A percentile compares a stretch with the other conserved stretches of the same genome.
Conservation (phyloP, 2,113 vertebrate genomes). For the Apus apus region DNA sequence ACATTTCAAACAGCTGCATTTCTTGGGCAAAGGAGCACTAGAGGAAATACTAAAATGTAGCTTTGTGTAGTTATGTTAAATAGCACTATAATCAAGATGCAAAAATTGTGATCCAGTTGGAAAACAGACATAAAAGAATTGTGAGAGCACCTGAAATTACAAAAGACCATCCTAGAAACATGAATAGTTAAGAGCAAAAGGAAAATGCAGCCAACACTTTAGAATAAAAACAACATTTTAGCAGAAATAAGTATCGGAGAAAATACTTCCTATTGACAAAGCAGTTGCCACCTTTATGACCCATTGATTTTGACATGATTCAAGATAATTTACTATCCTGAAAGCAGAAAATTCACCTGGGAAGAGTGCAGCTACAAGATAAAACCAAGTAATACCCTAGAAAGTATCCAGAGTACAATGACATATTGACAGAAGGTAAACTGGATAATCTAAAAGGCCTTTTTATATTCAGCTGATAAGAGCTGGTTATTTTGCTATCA, state of each 20-base stretch:
- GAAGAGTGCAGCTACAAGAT: conserved; percentile 26
- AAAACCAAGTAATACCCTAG: conserved; percentile 32
- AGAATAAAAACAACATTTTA: neutral
- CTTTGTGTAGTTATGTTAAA: neutral
- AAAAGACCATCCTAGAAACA: neutral
- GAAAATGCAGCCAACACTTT: neutral
- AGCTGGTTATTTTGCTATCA: conserved; percentile 41
- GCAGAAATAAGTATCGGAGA: neutral
- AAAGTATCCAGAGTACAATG: conserved; percentile 32
- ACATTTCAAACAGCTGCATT: neutral
- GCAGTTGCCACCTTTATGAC: conserved; percentile 13
- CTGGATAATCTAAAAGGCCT: conserved; percentile 23
- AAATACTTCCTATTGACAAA: conserved; percentile 24
- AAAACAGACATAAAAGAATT: neutral
- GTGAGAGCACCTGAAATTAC: neutral
- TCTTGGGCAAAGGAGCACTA: neutral
- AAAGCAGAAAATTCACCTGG: conserved; percentile 45
- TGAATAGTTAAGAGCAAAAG: neutral
- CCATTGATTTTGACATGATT: conserved; percentile 49
- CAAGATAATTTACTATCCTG: conserved; percentile 22
- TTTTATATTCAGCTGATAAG: conserved; percentile 46
- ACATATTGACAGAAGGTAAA: conserved; percentile 50
- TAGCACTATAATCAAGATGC: neutral
- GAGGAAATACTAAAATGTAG: conserved; percentile 18
- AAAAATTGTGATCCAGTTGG: neutral